Evolutionary conservation across 2,888 invertebrate species (phyloP), one percentile per base, ranked within the genome.

Genomic region (Nymphalis c-album): DNA sequence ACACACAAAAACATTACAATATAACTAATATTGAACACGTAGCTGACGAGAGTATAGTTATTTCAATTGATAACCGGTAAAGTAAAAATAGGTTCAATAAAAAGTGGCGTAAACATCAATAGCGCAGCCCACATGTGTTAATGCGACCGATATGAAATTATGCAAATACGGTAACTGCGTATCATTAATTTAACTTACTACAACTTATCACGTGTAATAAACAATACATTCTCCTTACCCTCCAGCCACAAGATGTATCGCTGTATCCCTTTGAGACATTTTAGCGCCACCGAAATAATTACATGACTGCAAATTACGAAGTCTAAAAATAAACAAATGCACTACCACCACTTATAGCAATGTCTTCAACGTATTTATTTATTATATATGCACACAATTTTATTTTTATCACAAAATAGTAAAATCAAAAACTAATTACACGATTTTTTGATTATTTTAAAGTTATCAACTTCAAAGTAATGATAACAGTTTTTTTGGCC

Each of bases 231-330:
- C 58, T 69, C 63, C 67, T 95, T 94, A 98, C 98, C 98, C 98
- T 94, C 98, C 98, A 88, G 98, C 98, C 81, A 98, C 93, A 82
- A 98, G 95, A 93, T 98, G 98, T 92, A 98, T 97, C 79, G 98
- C 94, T 77, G 97, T 97, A 93, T 98, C 97, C 90, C 94, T 94
- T 88, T 96, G 95, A 93, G 94, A 94, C 95, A 95, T 95, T 85
- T 85, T 90, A 87, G 80, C 84, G 84, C 83, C 85, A 83, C 86
- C 82, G 77, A 74, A 74, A 80, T 85, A 87, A 87, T 91, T 90
- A 93, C 92, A 93, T 93, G 87, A 88, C 90, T 90, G 88, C 85
- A 85, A 89, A 87, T 85, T 86, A 83, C 86, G 84, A 84, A 81
- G 85, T 90, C 92, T 92, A 92, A 90, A 92, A 92, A 92, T 92